A percentile compares a stretch with the other conserved stretches of the same genome.
phyloP scores from a whole-genome alignment of 2,113 vertebrate genomes.

The Syngnathus floridae region DNA sequence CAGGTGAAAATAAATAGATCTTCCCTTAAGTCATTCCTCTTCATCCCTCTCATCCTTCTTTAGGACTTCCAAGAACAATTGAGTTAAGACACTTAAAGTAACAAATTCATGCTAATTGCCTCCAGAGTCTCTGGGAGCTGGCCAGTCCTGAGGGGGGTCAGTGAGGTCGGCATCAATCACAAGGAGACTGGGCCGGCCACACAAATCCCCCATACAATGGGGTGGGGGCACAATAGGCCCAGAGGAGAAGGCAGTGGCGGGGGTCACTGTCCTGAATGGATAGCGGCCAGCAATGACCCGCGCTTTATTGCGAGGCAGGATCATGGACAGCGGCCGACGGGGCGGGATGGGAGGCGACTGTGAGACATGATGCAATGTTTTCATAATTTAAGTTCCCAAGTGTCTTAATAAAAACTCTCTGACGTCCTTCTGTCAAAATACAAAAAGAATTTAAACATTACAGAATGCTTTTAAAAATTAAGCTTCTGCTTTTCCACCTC shows the following conservation, averaged over 20 bases:
- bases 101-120: slow-evolving; percentile 82
- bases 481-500: slow-evolving; percentile 1
- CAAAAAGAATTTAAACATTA: background rate
- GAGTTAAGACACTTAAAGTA: slow-evolving; percentile 55
- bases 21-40: background rate
- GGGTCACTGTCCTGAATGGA: slow-evolving; percentile 50
- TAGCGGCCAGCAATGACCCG: slow-evolving; percentile 46
- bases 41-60: slow-evolving; percentile 1
- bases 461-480: background rate
- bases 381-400: background rate
- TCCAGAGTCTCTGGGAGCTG: slow-evolving; percentile 21
- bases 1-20: background rate
- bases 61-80: slow-evolving; percentile 1
- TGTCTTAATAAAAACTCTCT: background rate
- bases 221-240: slow-evolving; percentile 40
- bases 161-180: slow-evolving; percentile 60
- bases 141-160: slow-evolving; percentile 24
- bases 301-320: slow-evolving; percentile 52
- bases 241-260: slow-evolving; percentile 45
- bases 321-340: slow-evolving; percentile 37
- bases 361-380: background rate
- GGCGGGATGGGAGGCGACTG: slow-evolving; percentile 7
- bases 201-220: slow-evolving; percentile 43
- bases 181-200: slow-evolving; percentile 13
- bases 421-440: background rate